These are phyloP conservation scores for Tragulus kanchil DNA, from an alignment of 2,113 vertebrate species.

Conservation along the genomic window DNA sequence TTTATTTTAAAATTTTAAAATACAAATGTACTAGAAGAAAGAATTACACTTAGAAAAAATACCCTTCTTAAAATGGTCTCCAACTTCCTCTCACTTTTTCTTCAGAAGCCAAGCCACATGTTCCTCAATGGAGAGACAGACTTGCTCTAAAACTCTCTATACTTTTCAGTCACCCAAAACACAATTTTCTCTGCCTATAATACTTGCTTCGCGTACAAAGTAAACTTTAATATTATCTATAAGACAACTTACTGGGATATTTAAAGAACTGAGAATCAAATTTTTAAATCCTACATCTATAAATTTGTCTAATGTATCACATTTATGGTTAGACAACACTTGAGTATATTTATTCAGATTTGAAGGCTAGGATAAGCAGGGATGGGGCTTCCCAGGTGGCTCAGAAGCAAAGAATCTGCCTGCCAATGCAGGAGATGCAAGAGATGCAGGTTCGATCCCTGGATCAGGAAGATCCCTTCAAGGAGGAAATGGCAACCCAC, in stretches of 20 bases:
- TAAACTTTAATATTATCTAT: background rate
- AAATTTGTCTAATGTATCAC: background rate
- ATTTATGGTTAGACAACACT: constrained; percentile 6
- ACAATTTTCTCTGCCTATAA: background rate
- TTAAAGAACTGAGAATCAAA: constrained; percentile 9
- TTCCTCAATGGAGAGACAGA: background rate
- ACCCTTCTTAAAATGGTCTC: background rate
- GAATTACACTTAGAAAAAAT: constrained; percentile 42
- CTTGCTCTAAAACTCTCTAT: background rate
- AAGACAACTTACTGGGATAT: background rate
- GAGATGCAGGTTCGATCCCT: background rate
- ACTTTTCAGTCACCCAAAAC: background rate
- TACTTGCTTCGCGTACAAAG: background rate
- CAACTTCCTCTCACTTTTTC: background rate
- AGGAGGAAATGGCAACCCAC: background rate
- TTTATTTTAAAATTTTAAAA: background rate
- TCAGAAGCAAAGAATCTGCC: background rate
- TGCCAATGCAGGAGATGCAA: background rate
- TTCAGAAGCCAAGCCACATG: background rate
- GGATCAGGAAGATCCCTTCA: background rate
- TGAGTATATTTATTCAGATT: background rate
- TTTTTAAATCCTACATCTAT: background rate
- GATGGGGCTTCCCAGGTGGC: background rate
- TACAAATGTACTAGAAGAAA: background rate
- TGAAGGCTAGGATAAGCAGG: background rate